Percentiles rank a stretch among this genome's conserved stretches.
These are phyloP conservation scores for Allophyes oxyacanthae DNA, from an alignment of 2,888 invertebrate genomes.

Conservation along the genomic window DNA sequence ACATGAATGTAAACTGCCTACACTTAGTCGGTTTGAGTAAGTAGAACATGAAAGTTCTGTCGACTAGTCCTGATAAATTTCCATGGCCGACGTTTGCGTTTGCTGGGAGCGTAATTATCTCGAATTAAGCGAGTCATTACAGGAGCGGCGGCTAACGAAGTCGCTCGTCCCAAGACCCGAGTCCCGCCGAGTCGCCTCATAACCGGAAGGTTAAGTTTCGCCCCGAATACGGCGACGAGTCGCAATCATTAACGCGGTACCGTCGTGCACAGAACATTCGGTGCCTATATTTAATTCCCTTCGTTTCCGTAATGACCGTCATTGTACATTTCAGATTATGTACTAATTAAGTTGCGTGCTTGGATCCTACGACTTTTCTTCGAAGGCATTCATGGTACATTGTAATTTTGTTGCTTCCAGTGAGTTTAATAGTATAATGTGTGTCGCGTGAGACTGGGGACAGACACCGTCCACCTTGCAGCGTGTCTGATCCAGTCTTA, in stretches of 20 bases:
- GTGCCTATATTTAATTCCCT: slow-evolving; percentile 73
- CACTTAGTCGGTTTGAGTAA: slow-evolving; percentile 66
- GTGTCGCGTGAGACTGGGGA: slow-evolving; percentile 68
- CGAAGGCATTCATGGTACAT: slow-evolving; percentile 62
- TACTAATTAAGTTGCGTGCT: slow-evolving; percentile 67
- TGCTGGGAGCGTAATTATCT: slow-evolving; percentile 82
- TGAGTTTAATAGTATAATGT: slow-evolving; percentile 60
- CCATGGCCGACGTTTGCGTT: slow-evolving; percentile 76
- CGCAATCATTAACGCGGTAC: slow-evolving; percentile 75
- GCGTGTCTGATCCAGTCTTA: slow-evolving; percentile 74
- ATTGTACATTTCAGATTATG: slow-evolving; percentile 67
- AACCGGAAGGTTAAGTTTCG: slow-evolving; percentile 85
- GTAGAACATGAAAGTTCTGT: slow-evolving; percentile 65
- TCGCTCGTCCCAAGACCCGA: slow-evolving; percentile 64
- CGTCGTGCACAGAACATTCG: slow-evolving; percentile 73
- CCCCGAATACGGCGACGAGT: slow-evolving; percentile 69
- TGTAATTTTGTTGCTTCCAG: slow-evolving; percentile 66
- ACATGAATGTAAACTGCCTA: slow-evolving; percentile 70
- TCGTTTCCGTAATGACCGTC: slow-evolving; percentile 64
- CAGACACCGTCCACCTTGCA: slow-evolving; percentile 74
- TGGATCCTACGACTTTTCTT: slow-evolving; percentile 60
- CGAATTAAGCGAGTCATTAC: slow-evolving; percentile 86
- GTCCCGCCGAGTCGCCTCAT: slow-evolving; percentile 60
- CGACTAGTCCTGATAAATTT: slow-evolving; percentile 76
- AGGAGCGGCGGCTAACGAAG: slow-evolving; percentile 80